phyloP scores from a whole-genome alignment of 2,113 vertebrate genomes.

The Mixornis gularis region DNA sequence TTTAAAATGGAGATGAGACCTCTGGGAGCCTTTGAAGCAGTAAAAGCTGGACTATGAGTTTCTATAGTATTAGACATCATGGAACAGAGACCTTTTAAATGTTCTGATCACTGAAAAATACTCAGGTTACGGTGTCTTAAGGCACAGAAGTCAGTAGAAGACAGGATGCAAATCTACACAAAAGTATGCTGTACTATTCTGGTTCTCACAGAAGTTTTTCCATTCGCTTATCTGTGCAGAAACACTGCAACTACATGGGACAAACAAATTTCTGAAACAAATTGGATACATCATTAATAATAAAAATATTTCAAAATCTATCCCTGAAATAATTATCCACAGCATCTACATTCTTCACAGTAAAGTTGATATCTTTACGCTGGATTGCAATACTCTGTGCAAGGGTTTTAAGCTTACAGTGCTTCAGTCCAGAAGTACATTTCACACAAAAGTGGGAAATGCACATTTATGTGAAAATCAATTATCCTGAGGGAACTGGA shows the following conservation, averaged over 20 bases:
- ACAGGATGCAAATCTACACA: background rate
- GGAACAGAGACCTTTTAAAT: background rate
- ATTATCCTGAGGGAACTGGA: conserved; percentile 54
- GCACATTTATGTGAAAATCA: conserved; percentile 58
- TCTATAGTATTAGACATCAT: background rate
- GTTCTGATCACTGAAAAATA: background rate
- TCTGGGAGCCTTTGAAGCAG: background rate
- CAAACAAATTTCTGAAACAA: background rate
- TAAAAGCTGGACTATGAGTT: background rate
- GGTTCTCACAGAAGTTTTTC: background rate
- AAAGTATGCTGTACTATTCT: background rate
- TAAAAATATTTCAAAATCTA: background rate
- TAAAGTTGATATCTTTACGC: background rate
- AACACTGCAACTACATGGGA: background rate
- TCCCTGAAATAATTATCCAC: conserved; percentile 11
- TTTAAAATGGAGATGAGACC: background rate
- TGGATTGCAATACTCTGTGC: background rate
- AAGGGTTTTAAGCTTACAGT: background rate
- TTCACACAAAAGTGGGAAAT: conserved; percentile 8
- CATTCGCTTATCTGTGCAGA: background rate
- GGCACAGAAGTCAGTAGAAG: background rate
- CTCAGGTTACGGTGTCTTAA: background rate
- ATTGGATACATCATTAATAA: background rate
- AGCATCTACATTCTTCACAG: background rate
- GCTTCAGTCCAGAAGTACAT: conserved; percentile 3